Base-by-base conservation (phyloP, 2,888 invertebrate genomes). In the Liodrosophila aerea region DNA sequence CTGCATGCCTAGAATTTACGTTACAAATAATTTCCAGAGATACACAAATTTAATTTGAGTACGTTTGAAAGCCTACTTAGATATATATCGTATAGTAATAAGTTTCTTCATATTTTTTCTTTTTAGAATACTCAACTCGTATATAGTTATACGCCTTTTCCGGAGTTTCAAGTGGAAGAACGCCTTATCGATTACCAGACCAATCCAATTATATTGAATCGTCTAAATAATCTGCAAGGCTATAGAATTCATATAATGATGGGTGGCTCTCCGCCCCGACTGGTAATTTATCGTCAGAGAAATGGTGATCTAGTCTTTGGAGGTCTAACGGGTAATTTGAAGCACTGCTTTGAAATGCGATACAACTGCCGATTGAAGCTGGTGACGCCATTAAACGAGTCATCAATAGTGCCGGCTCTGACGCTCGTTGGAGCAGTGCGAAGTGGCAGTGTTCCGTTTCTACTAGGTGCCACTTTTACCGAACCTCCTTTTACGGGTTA, bases 181-280 rank as follows among this genome's bases (percentile, higher is more conserved):
- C 53, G 64, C 5, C n/a, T 5, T 3, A 43, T 87, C 4, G 34
- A 18, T 5, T 31, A 43, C 1, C 7, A 11, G 0, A 31, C 11
- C 4, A 33, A 34, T 27, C 33, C 39, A 7, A 56, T 86, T 11
- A 74, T 73, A 22, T 66, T 76, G 0, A 13, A 70, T 4, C 85
- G 75, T 0, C 40, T 80, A 7, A 3, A 27, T 0, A 66, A 87
- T 50, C 47, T 88, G 0, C 56, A 57, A 0, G 87, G 87, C 2
- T 77, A 73, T 47, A 45, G 49, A 0, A 3, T 88, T 1, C 74
- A 77, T 0, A 53, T 76, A 11, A 53, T 64, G 4, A 59, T 84
- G 12, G 87, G 85, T 1, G 86, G 86, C 1, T 68, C 83, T 0
- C 61, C 71, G 7, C 88, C 88, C 0, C 86, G 86, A 0, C 51